Percentiles rank a stretch among this genome's conserved stretches.
These are phyloP conservation scores for Trichogramma dendrolimi DNA, from an alignment of 2,888 invertebrate genomes.

Conservation along the genomic window DNA sequence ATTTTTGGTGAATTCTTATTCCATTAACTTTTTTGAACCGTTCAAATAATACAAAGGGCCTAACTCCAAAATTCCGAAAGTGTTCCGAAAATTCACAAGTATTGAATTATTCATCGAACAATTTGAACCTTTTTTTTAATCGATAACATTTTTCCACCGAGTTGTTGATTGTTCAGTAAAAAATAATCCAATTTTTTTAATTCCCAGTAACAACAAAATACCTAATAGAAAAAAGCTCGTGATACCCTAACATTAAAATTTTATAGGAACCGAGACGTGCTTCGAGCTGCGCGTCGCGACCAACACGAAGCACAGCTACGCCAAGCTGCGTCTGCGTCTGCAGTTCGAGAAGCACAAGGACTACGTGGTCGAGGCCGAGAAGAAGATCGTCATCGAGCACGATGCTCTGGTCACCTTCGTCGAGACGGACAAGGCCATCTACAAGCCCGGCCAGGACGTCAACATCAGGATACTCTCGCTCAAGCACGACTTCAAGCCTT, in stretches of 20 bases:
- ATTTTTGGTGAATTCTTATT: too few relatives aligned
- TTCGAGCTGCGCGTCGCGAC: conserved; percentile 42
- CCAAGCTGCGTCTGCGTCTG: conserved; percentile 40
- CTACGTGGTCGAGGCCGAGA: conserved; percentile 48
- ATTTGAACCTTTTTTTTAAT: too few relatives aligned
- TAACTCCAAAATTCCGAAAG: too few relatives aligned
- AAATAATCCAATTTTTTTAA: too few relatives aligned
- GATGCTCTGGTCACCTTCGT: conserved; percentile 56
- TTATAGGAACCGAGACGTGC: conserved; percentile 44
- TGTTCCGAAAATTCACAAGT: too few relatives aligned
- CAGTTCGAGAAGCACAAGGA: conserved; percentile 49
- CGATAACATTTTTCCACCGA: too few relatives aligned
- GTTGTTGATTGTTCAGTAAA: too few relatives aligned
- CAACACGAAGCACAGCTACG: conserved; percentile 38
- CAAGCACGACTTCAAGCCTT: conserved; percentile 57
- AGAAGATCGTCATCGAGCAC: conserved; percentile 54
- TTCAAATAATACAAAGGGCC: too few relatives aligned
- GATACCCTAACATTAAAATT: not conserved
- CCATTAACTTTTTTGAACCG: too few relatives aligned
- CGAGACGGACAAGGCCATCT: conserved; percentile 60
- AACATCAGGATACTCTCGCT: conserved; percentile 57
- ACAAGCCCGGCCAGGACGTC: conserved; percentile 60
- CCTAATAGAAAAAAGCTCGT: too few relatives aligned
- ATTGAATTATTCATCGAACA: too few relatives aligned
- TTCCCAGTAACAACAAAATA: too few relatives aligned